phyloP scores from a whole-genome alignment of 2,888 invertebrate species.

The Platycheirus rosarum region DNA sequence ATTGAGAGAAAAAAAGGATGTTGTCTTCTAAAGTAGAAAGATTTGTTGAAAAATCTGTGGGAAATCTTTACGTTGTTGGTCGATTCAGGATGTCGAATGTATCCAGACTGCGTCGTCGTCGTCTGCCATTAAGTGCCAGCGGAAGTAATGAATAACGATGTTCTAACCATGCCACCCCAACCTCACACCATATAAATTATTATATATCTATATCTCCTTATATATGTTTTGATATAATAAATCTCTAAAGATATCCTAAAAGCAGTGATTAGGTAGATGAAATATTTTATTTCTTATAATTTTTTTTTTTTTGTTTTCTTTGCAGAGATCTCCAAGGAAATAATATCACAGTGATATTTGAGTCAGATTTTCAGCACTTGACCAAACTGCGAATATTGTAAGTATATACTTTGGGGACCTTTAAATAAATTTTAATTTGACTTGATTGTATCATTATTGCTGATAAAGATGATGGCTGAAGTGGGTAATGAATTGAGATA shows the following conservation, averaged over 20 bases:
- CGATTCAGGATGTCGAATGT: slow-evolving; percentile 67
- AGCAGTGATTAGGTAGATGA: slow-evolving; percentile 62
- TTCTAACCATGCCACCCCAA: slow-evolving; percentile 14
- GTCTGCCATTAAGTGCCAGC: slow-evolving; percentile 71
- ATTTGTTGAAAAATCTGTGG: slow-evolving; percentile 66
- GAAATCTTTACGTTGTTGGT: slow-evolving; percentile 61
- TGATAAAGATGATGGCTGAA: slow-evolving; percentile 8
- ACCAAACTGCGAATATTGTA: slow-evolving; percentile 94
- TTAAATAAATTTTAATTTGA: slow-evolving; percentile 32
- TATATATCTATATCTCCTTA: slow-evolving; percentile 47
- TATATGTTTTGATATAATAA: slow-evolving; percentile 64
- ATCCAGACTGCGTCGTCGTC: slow-evolving; percentile 53
- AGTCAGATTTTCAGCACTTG: slow-evolving; percentile 94
- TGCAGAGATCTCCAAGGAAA: slow-evolving; percentile 97
- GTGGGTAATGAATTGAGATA: background rate
- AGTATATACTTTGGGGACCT: slow-evolving; percentile 84
- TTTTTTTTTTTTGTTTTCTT: slow-evolving; percentile 83
- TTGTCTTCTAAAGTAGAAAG: slow-evolving; percentile 30
- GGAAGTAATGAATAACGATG: slow-evolving; percentile 72
- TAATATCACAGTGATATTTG: slow-evolving; percentile 94
- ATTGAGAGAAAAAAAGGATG: slow-evolving; percentile 50
- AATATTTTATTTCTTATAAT: slow-evolving; percentile 27
- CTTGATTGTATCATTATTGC: slow-evolving; percentile 21
- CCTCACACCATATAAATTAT: slow-evolving; percentile 9
- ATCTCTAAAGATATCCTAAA: slow-evolving; percentile 56